phyloP scores from a whole-genome alignment of 2,113 vertebrate genomes.

The Antigone vipio region DNA sequence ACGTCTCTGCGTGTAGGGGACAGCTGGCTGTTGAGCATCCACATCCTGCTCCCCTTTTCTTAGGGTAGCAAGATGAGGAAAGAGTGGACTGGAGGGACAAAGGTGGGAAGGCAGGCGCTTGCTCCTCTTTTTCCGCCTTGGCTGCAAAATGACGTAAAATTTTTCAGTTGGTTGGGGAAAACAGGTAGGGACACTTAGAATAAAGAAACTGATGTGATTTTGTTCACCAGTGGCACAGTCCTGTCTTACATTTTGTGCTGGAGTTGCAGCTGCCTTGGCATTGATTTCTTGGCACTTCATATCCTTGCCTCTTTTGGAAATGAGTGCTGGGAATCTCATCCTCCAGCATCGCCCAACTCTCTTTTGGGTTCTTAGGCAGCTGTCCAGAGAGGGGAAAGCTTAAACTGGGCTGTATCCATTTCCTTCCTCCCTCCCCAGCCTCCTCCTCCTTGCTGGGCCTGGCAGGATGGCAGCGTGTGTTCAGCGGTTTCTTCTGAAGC shows the following conservation, averaged over 20 bases:
- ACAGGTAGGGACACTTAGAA: not conserved
- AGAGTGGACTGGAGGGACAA: not conserved
- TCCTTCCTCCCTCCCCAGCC: not conserved
- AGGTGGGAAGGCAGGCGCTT: not conserved
- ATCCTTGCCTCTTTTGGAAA: not conserved
- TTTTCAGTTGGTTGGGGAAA: not conserved
- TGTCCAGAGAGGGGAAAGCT: not conserved
- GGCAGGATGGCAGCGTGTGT: not conserved
- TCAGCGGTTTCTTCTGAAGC: not conserved
- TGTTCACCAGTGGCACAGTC: not conserved
- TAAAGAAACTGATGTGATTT: not conserved
- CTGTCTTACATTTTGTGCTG: not conserved
- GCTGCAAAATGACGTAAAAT: not conserved
- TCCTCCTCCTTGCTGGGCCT: not conserved
- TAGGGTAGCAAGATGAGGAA: not conserved
- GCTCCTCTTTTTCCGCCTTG: not conserved
- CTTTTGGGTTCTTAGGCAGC: not conserved
- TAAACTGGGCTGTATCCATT: not conserved
- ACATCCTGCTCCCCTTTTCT: not conserved
- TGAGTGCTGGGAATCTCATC: not conserved
- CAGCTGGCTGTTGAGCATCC: not conserved
- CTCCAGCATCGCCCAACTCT: not conserved
- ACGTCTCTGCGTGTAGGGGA: rapidly evolving
- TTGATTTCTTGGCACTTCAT: not conserved
- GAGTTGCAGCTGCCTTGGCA: not conserved